A percentile compares a stretch with the other conserved stretches of the same genome.
These are phyloP conservation scores for Pogonognathellus flavescens DNA, from an alignment of 1,140 invertebrate species.

Conservation along the genomic window DNA sequence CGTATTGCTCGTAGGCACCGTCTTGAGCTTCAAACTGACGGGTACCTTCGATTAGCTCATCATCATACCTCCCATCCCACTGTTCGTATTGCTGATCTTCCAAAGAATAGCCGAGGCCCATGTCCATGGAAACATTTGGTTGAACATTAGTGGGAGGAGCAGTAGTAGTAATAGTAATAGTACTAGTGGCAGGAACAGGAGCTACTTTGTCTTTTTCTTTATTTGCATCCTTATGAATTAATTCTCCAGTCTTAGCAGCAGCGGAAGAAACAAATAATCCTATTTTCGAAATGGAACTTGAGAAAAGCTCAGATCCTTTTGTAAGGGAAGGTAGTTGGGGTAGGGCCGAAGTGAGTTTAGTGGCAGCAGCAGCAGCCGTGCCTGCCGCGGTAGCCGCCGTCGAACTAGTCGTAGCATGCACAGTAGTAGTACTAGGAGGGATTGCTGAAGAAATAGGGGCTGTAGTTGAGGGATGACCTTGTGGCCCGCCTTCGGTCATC, in stretches of 20 bases:
- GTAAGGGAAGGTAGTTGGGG: conserved; percentile 56
- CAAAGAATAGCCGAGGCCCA: conserved; percentile 55
- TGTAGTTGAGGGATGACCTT: conserved; percentile 9
- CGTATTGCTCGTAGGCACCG: conserved; percentile 59
- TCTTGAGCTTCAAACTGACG: conserved; percentile 46
- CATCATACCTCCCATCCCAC: conserved; percentile 59
- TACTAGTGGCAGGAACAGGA: background rate
- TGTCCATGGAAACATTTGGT: conserved; percentile 54
- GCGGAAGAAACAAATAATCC: conserved; percentile 55
- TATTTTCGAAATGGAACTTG: conserved; percentile 58
- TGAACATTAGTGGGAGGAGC: background rate
- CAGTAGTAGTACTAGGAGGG: conserved; percentile 68
- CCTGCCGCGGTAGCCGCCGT: conserved; percentile 63
- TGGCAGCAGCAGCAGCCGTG: conserved; percentile 55
- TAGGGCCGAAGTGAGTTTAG: conserved; percentile 53
- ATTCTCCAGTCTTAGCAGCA: conserved; percentile 55
- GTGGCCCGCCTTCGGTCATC: conserved; percentile 29
- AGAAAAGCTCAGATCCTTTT: conserved; percentile 59
- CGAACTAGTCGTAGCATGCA: background rate
- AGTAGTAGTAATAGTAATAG: background rate
- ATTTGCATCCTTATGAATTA: conserved; percentile 54
- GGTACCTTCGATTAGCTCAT: conserved; percentile 49
- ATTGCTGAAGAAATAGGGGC: conserved; percentile 31
- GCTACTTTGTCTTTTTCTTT: conserved; percentile 51
- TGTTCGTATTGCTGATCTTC: conserved; percentile 26